These are phyloP conservation scores for Steinernema feltiae DNA, from an alignment of 1,140 invertebrate species.

Conservation along the genomic window DNA sequence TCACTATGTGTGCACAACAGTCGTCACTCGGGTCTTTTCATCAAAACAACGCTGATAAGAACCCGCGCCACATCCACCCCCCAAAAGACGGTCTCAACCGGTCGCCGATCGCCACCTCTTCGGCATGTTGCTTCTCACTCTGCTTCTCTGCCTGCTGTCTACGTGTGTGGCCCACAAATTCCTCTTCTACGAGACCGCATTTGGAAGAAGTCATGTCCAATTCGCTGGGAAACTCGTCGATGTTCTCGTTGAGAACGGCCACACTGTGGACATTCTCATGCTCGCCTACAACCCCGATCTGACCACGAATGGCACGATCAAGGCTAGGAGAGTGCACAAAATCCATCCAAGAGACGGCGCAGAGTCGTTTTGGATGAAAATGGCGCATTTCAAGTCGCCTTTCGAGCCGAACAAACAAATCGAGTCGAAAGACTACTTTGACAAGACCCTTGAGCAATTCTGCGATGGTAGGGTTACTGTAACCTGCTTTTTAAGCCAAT, in stretches of 20 bases:
- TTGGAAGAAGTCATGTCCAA: background rate
- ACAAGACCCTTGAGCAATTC: background rate
- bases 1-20: no score
- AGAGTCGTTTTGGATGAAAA: background rate
- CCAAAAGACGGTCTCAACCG: no score
- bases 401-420: background rate
- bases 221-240: background rate
- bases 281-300: background rate
- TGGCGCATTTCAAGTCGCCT: background rate
- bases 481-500: background rate
- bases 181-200: background rate
- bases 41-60: no score
- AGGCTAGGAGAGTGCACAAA: background rate
- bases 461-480: background rate
- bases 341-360: background rate
- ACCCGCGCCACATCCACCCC: no score
- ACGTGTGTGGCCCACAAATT: background rate
- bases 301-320: background rate
- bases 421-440: background rate
- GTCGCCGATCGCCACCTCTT: no score
- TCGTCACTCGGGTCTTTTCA: no score
- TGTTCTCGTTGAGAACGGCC: background rate
- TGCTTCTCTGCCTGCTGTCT: no score
- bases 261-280: background rate
- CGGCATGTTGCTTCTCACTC: no score